Percentiles rank a stretch among this genome's conserved stretches.
Conservation (phyloP, 2,113 vertebrate species). For the Barbus barbus region DNA sequence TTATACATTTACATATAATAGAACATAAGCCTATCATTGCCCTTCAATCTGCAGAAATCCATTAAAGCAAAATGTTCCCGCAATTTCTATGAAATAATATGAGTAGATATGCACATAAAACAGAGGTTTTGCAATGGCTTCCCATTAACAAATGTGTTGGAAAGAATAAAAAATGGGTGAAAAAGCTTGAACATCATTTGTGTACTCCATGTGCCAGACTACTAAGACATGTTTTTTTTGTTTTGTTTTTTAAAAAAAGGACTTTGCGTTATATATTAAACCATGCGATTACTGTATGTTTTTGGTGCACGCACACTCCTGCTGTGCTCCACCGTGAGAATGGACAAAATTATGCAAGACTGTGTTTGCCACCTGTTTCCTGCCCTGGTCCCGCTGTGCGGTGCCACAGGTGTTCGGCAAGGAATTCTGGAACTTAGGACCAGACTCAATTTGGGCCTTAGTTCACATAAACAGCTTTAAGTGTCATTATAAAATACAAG, state of each 20-base stretch:
- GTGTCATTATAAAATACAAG: constrained; percentile 36
- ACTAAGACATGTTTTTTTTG: too few relatives aligned
- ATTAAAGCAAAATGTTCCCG: not conserved
- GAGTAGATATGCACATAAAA: not conserved
- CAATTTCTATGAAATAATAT: not conserved
- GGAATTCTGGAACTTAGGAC: not conserved
- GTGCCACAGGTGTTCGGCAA: constrained; percentile 38
- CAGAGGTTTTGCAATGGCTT: too few relatives aligned
- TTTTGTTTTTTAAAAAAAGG: too few relatives aligned
- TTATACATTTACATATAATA: not conserved
- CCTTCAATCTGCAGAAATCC: not conserved
- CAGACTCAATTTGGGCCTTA: not conserved
- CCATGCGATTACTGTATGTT: constrained; percentile 33
- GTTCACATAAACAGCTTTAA: constrained; percentile 45
- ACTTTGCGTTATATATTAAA: not conserved
- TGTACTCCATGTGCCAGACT: too few relatives aligned
- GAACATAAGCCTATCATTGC: not conserved
- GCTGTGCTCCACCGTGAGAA: constrained; percentile 41
- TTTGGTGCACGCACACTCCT: not conserved
- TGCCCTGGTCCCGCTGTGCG: constrained; percentile 1
- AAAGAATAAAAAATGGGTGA: not conserved
- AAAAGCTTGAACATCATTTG: not conserved
- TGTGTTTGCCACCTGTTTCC: constrained; percentile 48
- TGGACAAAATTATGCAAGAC: constrained; percentile 12
- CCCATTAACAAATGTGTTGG: too few relatives aligned